Base-by-base conservation (phyloP, 2,113 vertebrate genomes). In the Oreochromis aureus region DNA sequence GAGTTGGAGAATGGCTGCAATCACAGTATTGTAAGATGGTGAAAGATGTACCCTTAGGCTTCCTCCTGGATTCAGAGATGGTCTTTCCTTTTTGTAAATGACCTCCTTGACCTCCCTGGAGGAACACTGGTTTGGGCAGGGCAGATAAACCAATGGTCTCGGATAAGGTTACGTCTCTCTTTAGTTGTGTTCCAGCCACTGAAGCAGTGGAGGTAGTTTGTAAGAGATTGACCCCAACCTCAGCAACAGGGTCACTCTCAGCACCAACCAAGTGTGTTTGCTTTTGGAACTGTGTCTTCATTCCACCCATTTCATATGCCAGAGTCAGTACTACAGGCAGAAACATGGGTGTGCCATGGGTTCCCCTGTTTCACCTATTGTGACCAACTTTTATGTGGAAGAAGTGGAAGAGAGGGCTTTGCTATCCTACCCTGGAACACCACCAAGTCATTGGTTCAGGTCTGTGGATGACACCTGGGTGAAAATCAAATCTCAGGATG, bases 391-490 rank as follows among this genome's bases (percentile, higher is more conserved):
- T 8, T 58, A 16, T 16, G 30, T 16, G 56, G 24, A 16, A 59
- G 56, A 59, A 0, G 4, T 30, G 24, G 24, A 59, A 59, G 3
- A 59, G 24, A 59, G 24, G 13, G 56, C 0, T 59, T 59, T 5
- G 56, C 24, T 30, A 30, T 59, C 13, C 56, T 30, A 59, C 7
- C 56, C 56, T 59, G 24, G 24, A 59, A 59, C 24, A 59, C 56
- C 24, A 59, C 56, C 56, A 30, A 59, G 24, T 5, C 13, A 59
- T 9, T 3, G 56, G 24, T 30, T 59, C 56, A 9, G 56, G 24
- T 58, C 7, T 58, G 56, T 9, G 4, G 24, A 59, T 59, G 56
- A 59, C 56, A 59, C 0, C 24, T 59, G 56, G 7, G 13, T 59
- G 24, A 59, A 59, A 59, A 59, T 59, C 56, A 59, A 59, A 16